Evolutionary conservation across 92 coral and sea anemone species (phyloP), one percentile per base, ranked within the genome.

Genomic region (Metridium senile): DNA sequence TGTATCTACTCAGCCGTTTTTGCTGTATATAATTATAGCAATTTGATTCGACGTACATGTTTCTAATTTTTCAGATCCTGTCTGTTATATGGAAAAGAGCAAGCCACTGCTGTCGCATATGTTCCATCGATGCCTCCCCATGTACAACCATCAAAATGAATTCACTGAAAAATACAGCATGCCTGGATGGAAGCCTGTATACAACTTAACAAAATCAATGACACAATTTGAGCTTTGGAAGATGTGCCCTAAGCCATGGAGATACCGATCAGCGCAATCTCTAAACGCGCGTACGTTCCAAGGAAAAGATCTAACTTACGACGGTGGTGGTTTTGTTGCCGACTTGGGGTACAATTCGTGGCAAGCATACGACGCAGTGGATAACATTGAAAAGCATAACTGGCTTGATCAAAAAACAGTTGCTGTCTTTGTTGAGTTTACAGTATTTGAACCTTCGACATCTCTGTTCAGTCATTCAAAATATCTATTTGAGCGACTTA

Each of bases 221-320:
- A 54, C 82, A 25, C 74, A 77, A n/a, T 85, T 89, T 52, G 82
- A 91, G 56, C 72, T 91, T 66, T 72, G 81, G 52, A 57, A 76
- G 30, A 79, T 82, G 54, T 91, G 97, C 43, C 97, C 97, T 11
- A 86, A 75, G 28, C 97, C 97, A 6, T 91, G 97, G 97, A 75
- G 93, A 31, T 91, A 91, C 71, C 91, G 76, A n/a, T 58, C 62
- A 6, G 31, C 89, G 8, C 61, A 56, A 3, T 66, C 53, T 10
- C 81, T 91, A 2, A 79, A 62, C 28, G 32, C 89, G 20, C 82
- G 87, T 33, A 66, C 93, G 7, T 89, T 85, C 32, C 81, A 45
- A 34, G 97, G 97, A 30, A 61, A 69, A 33, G 78, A 65, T 51
- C 63, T 84, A 0, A 25, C 85, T 1, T 91, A 89, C 75, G 97